Conservation (phyloP, 2,888 invertebrate species). For the Orchestes rusci region DNA sequence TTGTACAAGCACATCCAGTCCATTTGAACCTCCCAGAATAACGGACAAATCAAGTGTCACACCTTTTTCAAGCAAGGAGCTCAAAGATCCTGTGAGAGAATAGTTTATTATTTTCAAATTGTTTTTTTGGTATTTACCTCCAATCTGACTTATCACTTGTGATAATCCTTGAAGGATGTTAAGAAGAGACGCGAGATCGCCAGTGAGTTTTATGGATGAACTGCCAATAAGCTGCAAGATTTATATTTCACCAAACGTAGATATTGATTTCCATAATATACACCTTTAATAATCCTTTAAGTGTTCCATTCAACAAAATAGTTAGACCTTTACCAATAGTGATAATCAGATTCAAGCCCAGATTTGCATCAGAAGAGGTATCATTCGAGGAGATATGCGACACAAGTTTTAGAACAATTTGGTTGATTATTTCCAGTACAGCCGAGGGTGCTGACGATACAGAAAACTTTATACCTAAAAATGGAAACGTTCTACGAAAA, state of each 20-base stretch:
- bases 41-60: neutral
- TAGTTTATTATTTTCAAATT: neutral
- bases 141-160: neutral
- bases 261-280: too few species aligned
- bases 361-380: too few species aligned
- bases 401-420: neutral
- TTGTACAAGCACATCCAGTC: conserved; percentile 3
- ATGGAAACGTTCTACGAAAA: too few species aligned
- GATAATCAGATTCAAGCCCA: conserved; percentile 6
- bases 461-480: conserved; percentile 2
- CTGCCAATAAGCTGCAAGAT: conserved; percentile 9
- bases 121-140: conserved; percentile 4
- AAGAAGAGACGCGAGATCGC: conserved; percentile 2
- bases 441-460: conserved; percentile 1
- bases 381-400: neutral
- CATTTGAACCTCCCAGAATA: conserved; percentile 2
- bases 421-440: neutral
- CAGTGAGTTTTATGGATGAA: neutral
- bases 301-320: conserved; percentile 3
- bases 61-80: neutral
- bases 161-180: conserved; percentile 3
- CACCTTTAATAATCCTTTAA: conserved; percentile 10
- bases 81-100: neutral
- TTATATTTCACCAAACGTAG: neutral
- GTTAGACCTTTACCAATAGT: neutral